Base-by-base conservation (phyloP, 2,888 invertebrate species). In the Antitype chi region DNA sequence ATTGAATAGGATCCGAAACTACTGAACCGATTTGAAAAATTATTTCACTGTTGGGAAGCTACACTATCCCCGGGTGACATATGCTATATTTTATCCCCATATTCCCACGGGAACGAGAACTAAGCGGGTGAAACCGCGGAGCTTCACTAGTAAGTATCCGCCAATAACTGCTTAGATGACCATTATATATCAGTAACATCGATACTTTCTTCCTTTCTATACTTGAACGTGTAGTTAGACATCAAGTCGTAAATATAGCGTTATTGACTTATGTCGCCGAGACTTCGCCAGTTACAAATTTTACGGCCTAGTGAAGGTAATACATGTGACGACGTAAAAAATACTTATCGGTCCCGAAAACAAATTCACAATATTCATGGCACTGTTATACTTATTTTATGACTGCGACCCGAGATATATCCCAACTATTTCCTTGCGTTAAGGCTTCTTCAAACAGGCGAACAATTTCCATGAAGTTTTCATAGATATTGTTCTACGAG, bases 351-450 rank as follows among this genome's bases (percentile, higher is more conserved):
- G 43, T 73, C 4, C 43, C 15, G 17, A 49, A 71, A 74, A 74
- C 28, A 73, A 69, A 76, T 70, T 49, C 55, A 7, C 13, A 74
- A 71, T 84, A 71, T 80, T 80, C 52, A 74, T 71, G n/a, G 47
- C 13, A 23, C 17, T 43, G 67, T 25, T 69, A 69, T 43, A 15
- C 71, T 71, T 68, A 64, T 23, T 75, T 69, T 75, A 74, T 68
- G 55, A 55, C 70, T 47, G 13, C 15, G 6, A 20, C n/a, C 43
- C 25, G 55, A 69, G n/a, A 53, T 55, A 68, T 59, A 43, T 38
- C 38, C 38, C 3, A 38, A 69, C n/a, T 43, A 47, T 66, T 67
- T 70, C 15, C 47, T 68, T 13, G 13, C 8, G 60, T 47, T 47
- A 64, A 23, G 57, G 25, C 6, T 32, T 32, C 32, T 32, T 32